Evolutionary conservation across 2,113 vertebrate species (phyloP), one percentile per base, ranked within the genome.

Genomic region (Kryptolebias marmoratus): DNA sequence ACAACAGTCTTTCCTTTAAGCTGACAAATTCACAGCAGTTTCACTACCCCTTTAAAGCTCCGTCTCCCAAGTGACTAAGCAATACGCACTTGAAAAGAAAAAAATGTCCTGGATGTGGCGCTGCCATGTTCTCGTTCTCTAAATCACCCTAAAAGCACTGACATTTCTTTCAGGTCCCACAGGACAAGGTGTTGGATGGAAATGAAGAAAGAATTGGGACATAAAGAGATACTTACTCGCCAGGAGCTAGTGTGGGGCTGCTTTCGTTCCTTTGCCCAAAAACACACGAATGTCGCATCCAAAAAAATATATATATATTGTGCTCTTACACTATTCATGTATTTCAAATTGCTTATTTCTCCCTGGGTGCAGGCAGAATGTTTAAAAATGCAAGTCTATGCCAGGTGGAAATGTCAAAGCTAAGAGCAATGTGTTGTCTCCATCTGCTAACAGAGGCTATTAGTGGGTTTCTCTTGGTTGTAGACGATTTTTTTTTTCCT

Each of bases 331-430:
- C 60, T 59, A 30, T 70, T 68, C 53, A 66, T 45, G 50, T 77
- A 44, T 16, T 65, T 50, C 57, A n/a, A 64, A 75, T 60, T 64
- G 72, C 69, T 64, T 53, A 59, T 57, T 36, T 64, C 77, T 77
- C 61, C 44, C 61, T 16, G 64, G 68, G 73, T 66, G 73, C 70
- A 52, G 64, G 62, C 61, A 31, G 71, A 75, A 49, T 39, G 16
- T 75, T 89, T 50, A 92, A 92, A 89, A 90, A 92, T 92, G 76
- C 84, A 93, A 83, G 85, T 22, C 31, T 73, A 36, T 67, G 88
- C 81, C 87, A 86, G 84, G 81, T 92, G 85, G 80, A 89, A 86
- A 87, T 85, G 88, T 88, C 88, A 83, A 49, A 1, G 68, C 88
- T 88, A 81, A 88, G 85, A 92, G 90, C 89, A 80, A 73, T 83